These are phyloP conservation scores for Porites evermanni DNA, from an alignment of 92 coral and sea anemone species.

Conservation along the genomic window DNA sequence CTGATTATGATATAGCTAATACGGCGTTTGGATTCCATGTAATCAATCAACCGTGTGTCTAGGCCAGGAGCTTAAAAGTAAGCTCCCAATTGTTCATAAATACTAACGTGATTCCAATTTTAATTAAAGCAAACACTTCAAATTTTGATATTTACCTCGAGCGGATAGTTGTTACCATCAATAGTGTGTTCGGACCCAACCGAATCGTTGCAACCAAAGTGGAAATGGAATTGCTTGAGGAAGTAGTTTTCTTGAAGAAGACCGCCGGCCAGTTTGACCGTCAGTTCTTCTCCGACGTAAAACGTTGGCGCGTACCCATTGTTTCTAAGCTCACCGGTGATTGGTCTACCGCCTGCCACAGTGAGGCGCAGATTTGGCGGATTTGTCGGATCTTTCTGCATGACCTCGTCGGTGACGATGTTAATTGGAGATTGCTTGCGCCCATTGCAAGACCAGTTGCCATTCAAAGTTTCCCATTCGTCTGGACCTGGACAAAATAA, in stretches of 20 bases:
- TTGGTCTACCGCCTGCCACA: constrained; percentile 61
- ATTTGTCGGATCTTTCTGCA: constrained; percentile 59
- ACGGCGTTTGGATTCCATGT: too few relatives aligned
- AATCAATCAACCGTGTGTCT: too few relatives aligned
- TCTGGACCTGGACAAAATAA: constrained; percentile 55
- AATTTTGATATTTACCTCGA: constrained; percentile 48
- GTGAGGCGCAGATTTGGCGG: constrained; percentile 65
- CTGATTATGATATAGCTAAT: too few relatives aligned
- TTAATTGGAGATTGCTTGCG: constrained; percentile 58
- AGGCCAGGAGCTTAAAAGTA: too few relatives aligned
- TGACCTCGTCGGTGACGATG: constrained; percentile 50
- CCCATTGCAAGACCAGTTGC: constrained; percentile 57
- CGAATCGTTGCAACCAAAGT: constrained; percentile 63
- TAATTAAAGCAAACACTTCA: too few relatives aligned
- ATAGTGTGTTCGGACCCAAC: constrained; percentile 79
- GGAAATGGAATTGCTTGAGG: constrained; percentile 75
- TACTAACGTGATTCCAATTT: too few relatives aligned
- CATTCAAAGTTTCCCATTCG: constrained; percentile 62
- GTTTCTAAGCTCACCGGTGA: constrained; percentile 65
- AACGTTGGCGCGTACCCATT: constrained; percentile 71
- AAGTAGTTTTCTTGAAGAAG: constrained; percentile 53
- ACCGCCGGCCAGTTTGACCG: constrained; percentile 66
- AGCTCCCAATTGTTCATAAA: too few relatives aligned
- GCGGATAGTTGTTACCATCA: constrained; percentile 73
- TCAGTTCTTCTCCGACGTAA: constrained; percentile 34